phyloP scores from a whole-genome alignment of 2,888 invertebrate species.

The Polia nebulosa region DNA sequence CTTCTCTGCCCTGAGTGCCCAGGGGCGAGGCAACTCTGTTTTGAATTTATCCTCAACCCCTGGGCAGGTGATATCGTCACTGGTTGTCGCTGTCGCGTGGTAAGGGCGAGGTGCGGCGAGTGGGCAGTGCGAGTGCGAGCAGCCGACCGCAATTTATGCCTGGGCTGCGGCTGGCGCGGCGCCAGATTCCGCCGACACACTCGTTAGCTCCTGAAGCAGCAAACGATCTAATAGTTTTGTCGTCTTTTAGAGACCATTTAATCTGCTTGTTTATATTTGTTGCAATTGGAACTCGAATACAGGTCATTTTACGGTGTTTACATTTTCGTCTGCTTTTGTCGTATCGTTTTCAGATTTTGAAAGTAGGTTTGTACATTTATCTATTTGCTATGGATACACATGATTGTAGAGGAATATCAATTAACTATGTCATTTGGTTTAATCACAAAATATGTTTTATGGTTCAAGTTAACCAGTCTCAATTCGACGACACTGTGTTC shows the following conservation, averaged over 20 bases:
- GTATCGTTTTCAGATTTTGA: conserved; percentile 21
- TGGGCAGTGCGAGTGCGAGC: conserved; percentile 48
- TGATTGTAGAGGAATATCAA: conserved; percentile 1
- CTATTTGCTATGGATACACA: background rate
- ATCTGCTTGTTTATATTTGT: conserved; percentile 82
- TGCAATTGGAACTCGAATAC: conserved; percentile 67
- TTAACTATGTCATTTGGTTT: background rate
- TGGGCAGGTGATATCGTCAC: conserved; percentile 62
- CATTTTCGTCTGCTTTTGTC: conserved; percentile 39
- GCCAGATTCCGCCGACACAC: conserved; percentile 80
- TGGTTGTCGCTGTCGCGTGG: conserved; percentile 78
- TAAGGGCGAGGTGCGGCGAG: conserved; percentile 48
- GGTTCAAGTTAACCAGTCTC: background rate
- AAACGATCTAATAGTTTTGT: conserved; percentile 85
- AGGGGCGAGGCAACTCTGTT: too few species aligned
- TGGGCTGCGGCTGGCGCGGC: conserved; percentile 74
- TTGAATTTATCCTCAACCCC: too few species aligned
- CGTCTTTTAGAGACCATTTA: conserved; percentile 80
- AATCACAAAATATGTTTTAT: background rate
- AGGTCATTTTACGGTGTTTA: conserved; percentile 69
- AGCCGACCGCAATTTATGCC: conserved; percentile 81
- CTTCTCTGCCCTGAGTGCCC: too few species aligned
- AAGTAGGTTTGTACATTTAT: background rate
- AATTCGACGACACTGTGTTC: conserved; percentile 18
- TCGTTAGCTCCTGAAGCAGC: conserved; percentile 82